Evolutionary conservation across 2,113 vertebrate genomes (phyloP).

Genomic region (Syngnathoides biaculeatus): DNA sequence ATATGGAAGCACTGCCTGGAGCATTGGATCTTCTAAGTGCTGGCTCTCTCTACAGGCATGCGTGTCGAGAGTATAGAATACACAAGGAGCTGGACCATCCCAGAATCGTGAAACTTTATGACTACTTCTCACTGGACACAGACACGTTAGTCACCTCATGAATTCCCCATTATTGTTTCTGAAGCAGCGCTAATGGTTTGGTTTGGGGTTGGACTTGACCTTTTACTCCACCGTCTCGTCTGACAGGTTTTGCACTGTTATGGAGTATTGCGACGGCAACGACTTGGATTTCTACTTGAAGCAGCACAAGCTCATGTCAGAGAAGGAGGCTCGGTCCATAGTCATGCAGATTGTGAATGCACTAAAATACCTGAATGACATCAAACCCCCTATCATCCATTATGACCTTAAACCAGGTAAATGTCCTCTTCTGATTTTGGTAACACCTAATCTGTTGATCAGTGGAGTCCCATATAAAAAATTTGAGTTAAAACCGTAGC

Average conservation of each 20-base stretch:
- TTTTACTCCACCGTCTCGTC: background rate
- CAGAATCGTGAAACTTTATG: constrained; percentile 97
- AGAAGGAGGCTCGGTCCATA: constrained; percentile 98
- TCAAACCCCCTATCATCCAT: constrained; percentile 99
- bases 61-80: constrained; percentile 99
- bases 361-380: constrained; percentile 98
- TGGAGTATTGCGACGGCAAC: constrained; percentile 99
- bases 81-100: constrained; percentile 99
- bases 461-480: background rate
- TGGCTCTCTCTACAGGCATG: constrained; percentile 77
- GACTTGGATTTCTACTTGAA: constrained; percentile 99
- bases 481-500: no score
- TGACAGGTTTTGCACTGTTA: constrained; percentile 95
- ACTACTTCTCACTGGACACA: constrained; percentile 99
- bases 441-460: background rate
- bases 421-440: background rate
- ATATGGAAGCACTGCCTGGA: background rate
- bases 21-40: background rate
- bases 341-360: constrained; percentile 99
- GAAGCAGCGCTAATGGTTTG: background rate
- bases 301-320: constrained; percentile 98
- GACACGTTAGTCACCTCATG: constrained; percentile 85
- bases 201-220: background rate
- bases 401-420: constrained; percentile 99
- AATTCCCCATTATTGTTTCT: background rate